Evolutionary conservation across 2,888 invertebrate genomes (phyloP), one percentile per base, ranked within the genome.

Genomic region (Calliopum simillimum): DNA sequence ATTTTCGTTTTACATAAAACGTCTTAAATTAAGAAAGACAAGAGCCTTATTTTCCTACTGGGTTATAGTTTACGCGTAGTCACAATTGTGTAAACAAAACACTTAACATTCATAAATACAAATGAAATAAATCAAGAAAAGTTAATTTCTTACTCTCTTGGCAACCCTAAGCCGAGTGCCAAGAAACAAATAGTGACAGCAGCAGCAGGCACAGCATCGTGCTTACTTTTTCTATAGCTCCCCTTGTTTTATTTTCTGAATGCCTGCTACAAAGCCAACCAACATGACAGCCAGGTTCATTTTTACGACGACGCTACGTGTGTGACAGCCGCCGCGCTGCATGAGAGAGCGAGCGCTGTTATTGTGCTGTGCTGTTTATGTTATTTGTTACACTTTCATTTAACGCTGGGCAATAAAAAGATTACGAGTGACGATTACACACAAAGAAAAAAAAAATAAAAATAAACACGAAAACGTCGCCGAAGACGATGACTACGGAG

Each of bases 221-320:
- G 33, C 8, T 33, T 33, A 8, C 33, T 33, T 33, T 33, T 33
- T 33, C 33, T 33, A 33, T 8, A 33, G n/a, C 8, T 33, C 8
- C 33, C 33, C 33, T 16, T 23, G 21, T 19, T 53, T 21, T 1
- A 41, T 33, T 53, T 65, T 41, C 65, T 66, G 65, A n/a, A 4
- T 16, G 65, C 65, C 65, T 66, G 65, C n/a, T 66, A 66, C n/a
- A 43, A 43, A 44, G 44, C 65, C 43, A 66, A 66, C 25, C 59
- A 41, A 41, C 19, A 63, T 33, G 51, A 14, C 23, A 51, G 49
- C 25, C 46, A 61, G 44, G 44, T 59, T 59, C 21, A 16, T 33
- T 33, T 33, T 33, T 33, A 33, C 33, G 33, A 33, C 33, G 33
- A 5, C 33, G 33, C 33, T 33, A 33, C 8, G 33, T 33, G 33